These are phyloP conservation scores for Rotaria sp. DNA, from an alignment of 2,888 invertebrate genomes.

Conservation along the genomic window DNA sequence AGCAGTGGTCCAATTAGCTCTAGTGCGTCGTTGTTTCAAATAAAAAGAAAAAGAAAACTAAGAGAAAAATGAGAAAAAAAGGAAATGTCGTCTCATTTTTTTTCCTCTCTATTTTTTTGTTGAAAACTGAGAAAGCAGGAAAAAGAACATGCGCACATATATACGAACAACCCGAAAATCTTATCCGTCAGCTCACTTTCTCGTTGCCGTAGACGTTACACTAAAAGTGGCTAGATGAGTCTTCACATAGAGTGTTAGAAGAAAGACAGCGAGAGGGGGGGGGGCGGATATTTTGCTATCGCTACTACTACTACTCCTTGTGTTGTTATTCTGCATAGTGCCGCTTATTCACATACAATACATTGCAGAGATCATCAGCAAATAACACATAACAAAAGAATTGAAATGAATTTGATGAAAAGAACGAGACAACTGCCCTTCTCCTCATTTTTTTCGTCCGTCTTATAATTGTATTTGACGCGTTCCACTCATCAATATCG, in stretches of 20 bases:
- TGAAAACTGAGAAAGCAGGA: neutral
- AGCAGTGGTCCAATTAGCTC: neutral
- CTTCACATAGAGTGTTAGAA: neutral
- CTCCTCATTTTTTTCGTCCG: neutral
- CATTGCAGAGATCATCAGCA: neutral
- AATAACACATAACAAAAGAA: neutral
- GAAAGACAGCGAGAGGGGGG: neutral
- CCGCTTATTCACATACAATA: neutral
- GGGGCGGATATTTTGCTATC: too few species aligned
- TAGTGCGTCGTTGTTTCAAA: neutral
- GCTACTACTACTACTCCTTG: neutral
- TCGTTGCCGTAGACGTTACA: neutral
- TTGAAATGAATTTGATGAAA: neutral
- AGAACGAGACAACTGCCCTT: neutral
- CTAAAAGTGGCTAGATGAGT: neutral
- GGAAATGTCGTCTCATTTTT: neutral
- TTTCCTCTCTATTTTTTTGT: neutral
- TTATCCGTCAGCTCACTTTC: neutral
- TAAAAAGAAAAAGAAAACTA: neutral
- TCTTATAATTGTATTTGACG: neutral
- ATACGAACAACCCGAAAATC: neutral
- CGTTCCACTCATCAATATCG: neutral
- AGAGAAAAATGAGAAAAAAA: neutral
- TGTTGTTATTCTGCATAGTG: neutral
- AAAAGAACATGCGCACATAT: neutral